A percentile compares a stretch with the other conserved stretches of the same genome.
phyloP scores from a whole-genome alignment of 2,113 vertebrate species.

The Pseudonaja textilis region DNA sequence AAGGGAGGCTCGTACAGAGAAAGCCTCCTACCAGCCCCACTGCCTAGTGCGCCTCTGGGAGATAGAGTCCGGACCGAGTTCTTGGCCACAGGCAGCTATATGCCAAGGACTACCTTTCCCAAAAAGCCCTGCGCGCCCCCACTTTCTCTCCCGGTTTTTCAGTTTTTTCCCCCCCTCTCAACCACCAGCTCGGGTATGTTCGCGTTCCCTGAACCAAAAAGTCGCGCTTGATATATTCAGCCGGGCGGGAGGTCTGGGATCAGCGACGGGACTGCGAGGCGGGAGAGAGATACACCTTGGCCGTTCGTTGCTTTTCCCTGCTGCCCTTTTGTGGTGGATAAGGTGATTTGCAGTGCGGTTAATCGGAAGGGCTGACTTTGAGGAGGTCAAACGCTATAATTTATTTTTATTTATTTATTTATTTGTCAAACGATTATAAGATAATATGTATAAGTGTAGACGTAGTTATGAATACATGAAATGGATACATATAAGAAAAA shows the following conservation, averaged over 20 bases:
- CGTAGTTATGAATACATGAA: no score
- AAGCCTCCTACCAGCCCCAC: not conserved
- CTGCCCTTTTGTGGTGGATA: no score
- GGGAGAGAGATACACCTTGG: not conserved
- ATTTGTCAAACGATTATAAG: no score
- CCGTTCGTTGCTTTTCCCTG: not conserved
- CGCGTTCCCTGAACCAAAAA: not conserved
- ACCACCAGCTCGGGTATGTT: accelerated
- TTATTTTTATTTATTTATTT: no score
- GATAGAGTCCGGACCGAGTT: slow-evolving; percentile 34
- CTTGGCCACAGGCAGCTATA: accelerated
- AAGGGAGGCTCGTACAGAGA: slow-evolving; percentile 36
- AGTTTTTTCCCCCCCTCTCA: not conserved
- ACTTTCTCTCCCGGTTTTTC: slow-evolving; percentile 1
- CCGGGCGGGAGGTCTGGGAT: not conserved
- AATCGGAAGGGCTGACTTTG: not conserved
- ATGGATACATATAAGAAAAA: no score
- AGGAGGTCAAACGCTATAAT: not conserved
- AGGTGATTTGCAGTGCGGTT: not conserved
- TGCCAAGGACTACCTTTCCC: slow-evolving; percentile 55
- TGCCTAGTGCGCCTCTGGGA: slow-evolving; percentile 50
- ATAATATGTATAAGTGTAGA: no score
- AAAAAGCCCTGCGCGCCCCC: not conserved
- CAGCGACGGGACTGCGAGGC: no score
- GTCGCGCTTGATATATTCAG: accelerated